Percentiles rank a stretch among this genome's conserved stretches.
Evolutionary conservation across 2,797 vertebrate species (phyloP).

Genomic region (Eremophila alpestris): DNA sequence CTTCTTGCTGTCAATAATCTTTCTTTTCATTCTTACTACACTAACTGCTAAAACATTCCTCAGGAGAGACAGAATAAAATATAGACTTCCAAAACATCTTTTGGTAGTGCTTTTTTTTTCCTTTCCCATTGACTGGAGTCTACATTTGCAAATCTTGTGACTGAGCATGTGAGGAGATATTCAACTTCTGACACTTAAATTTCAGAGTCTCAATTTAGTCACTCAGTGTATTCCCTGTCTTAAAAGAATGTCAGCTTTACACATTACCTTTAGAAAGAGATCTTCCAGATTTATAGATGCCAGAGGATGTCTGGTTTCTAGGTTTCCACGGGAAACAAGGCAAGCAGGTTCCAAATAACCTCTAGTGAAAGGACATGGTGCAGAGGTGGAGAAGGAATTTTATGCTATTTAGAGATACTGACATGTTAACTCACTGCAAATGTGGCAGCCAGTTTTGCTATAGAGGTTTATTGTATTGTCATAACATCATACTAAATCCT

Average conservation of each 20-base stretch:
- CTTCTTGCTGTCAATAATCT: background rate
- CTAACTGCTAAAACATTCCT: background rate
- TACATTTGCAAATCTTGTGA: background rate
- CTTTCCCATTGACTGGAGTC: background rate
- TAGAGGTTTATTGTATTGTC: background rate
- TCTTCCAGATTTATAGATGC: background rate
- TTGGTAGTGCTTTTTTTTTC: background rate
- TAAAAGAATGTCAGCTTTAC: background rate
- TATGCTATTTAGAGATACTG: background rate
- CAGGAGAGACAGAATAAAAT: background rate
- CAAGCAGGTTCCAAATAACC: background rate
- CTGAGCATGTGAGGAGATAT: background rate
- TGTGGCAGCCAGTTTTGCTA: background rate
- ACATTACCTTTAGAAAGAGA: background rate
- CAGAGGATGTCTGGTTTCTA: background rate
- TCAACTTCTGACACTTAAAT: background rate
- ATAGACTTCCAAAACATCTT: background rate
- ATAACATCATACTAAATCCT: background rate
- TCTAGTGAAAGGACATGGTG: background rate
- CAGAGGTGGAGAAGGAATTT: background rate
- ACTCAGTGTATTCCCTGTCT: background rate
- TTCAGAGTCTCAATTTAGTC: background rate
- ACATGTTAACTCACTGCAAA: background rate
- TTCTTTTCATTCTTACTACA: background rate
- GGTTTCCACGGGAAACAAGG: background rate